Evolutionary conservation across 2,888 invertebrate genomes (phyloP).

Genomic region (Lasiommata megera): DNA sequence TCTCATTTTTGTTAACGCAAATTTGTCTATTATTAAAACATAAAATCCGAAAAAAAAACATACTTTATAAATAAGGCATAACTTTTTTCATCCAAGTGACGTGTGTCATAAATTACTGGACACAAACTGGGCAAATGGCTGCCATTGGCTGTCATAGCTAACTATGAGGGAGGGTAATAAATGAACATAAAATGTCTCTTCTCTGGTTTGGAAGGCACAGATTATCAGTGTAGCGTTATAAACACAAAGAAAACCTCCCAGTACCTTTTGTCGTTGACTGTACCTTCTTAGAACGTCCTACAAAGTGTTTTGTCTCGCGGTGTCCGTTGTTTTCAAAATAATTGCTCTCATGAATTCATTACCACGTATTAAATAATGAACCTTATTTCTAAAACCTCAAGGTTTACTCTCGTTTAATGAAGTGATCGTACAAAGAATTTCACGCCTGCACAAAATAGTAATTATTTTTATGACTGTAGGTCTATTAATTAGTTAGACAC

Average conservation of each 20-base stretch:
- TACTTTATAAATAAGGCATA: no score
- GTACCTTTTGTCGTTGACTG: conserved; percentile 24
- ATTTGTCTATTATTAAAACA: no score
- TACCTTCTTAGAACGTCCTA: conserved; percentile 34
- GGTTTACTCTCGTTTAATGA: background rate
- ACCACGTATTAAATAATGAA: background rate
- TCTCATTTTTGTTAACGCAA: no score
- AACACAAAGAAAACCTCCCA: conserved; percentile 17
- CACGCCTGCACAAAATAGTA: conserved; percentile 11
- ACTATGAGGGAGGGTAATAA: conserved; percentile 4
- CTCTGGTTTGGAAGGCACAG: background rate
- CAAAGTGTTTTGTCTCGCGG: conserved; percentile 53
- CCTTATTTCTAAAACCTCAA: background rate
- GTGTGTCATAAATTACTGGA: background rate
- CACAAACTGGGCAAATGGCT: background rate
- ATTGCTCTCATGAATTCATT: conserved; percentile 44
- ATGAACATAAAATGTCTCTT: conserved; percentile 4
- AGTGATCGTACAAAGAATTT: background rate
- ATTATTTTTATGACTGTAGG: conserved; percentile 21
- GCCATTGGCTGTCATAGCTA: background rate
- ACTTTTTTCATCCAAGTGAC: no score
- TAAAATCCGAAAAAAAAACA: background rate
- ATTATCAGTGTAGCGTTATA: conserved; percentile 9
- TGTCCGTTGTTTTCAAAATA: conserved; percentile 64
- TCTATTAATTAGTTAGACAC: conserved; percentile 12